Percentiles rank a stretch among this genome's conserved stretches.
phyloP scores from a whole-genome alignment of 2,888 invertebrate genomes.

The Podotricha telesiphe region DNA sequence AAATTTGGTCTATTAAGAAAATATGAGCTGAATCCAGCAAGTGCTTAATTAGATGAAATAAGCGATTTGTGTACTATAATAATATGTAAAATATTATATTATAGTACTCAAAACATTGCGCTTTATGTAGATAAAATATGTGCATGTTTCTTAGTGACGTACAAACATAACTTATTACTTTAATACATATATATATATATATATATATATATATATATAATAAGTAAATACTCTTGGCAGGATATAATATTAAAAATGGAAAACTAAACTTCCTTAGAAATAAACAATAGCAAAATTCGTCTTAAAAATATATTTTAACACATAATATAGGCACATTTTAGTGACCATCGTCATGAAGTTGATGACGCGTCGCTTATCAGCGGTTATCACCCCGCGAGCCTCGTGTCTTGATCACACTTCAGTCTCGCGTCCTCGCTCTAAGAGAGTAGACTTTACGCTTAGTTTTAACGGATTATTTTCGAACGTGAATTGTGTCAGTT shows the following conservation, averaged over 20 bases:
- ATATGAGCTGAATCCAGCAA: too few species aligned
- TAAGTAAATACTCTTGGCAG: too few species aligned
- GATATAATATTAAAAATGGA: too few species aligned
- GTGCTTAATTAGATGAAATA: background rate
- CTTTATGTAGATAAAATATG: conserved; percentile 5
- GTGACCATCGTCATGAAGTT: conserved; percentile 51
- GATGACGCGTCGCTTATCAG: conserved; percentile 75
- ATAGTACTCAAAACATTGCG: too few species aligned
- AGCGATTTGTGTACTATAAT: too few species aligned
- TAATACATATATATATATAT: background rate
- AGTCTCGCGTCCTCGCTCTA: conserved; percentile 71
- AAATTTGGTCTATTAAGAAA: background rate
- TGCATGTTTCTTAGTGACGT: background rate
- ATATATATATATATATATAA: too few species aligned
- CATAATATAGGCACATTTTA: conserved; percentile 46
- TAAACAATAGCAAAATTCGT: background rate
- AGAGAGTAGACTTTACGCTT: conserved; percentile 57
- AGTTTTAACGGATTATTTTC: conserved; percentile 46
- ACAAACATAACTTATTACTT: background rate
- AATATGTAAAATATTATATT: too few species aligned
- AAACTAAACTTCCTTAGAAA: background rate
- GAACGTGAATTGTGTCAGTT: conserved; percentile 46
- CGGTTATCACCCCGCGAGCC: conserved; percentile 76
- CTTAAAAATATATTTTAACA: background rate
- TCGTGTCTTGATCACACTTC: conserved; percentile 57